Evolutionary conservation across 2,888 invertebrate species (phyloP).

Genomic region (Iselma pallidipennis): DNA sequence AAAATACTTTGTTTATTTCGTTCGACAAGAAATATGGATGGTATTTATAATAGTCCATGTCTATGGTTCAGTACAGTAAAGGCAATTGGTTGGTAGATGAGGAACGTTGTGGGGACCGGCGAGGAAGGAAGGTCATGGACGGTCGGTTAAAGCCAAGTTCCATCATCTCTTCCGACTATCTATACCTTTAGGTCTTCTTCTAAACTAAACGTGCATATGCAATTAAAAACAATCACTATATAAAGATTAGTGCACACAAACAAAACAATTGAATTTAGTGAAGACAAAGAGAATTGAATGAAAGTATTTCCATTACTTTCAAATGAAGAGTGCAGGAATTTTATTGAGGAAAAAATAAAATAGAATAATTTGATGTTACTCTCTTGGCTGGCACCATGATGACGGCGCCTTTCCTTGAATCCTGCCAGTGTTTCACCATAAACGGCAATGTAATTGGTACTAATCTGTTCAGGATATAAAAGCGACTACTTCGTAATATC

Average conservation of each 20-base stretch:
- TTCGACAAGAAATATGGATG: background rate
- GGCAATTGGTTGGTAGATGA: slow-evolving; percentile 17
- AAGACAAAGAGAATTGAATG: too few species aligned
- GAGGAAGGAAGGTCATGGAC: slow-evolving; percentile 54
- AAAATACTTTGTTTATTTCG: background rate
- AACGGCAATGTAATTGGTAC: slow-evolving; percentile 6
- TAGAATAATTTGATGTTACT: background rate
- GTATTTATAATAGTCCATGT: background rate
- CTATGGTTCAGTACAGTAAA: slow-evolving; percentile 17
- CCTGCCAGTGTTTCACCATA: background rate
- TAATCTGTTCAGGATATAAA: slow-evolving; percentile 2
- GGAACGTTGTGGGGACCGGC: slow-evolving; percentile 34
- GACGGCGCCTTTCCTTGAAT: background rate
- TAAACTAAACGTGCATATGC: slow-evolving; percentile 18
- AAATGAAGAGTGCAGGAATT: background rate
- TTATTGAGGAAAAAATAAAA: background rate
- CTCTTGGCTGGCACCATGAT: background rate
- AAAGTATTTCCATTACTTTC: background rate
- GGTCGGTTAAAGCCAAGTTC: slow-evolving; percentile 48
- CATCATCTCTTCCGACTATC: slow-evolving; percentile 42
- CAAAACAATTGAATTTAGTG: too few species aligned
- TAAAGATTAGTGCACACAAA: too few species aligned
- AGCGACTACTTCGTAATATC: background rate
- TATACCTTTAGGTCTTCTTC: slow-evolving; percentile 18
- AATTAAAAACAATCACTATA: background rate